A percentile compares a stretch with the other conserved stretches of the same genome.
phyloP scores from a whole-genome alignment of 2,888 invertebrate species.

The Drosophila koepferae region DNA sequence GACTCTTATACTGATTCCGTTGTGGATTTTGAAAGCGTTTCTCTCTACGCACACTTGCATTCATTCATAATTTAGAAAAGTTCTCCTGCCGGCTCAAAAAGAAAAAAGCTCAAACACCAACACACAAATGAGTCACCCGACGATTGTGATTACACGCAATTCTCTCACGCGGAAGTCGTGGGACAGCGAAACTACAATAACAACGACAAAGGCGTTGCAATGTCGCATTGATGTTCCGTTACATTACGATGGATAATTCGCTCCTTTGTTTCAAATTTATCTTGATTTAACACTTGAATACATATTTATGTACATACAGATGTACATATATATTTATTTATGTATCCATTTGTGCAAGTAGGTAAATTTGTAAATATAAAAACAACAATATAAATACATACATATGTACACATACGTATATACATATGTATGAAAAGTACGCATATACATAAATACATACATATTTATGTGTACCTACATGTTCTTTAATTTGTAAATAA shows the following conservation, averaged over 20 bases:
- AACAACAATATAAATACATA: neutral
- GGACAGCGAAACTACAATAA: constrained; percentile 26
- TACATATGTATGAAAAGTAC: neutral
- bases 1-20: neutral
- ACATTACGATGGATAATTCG: constrained; percentile 52
- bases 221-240: constrained; percentile 61
- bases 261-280: constrained; percentile 62
- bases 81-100: constrained; percentile 42
- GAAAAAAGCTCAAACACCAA: constrained; percentile 49
- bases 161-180: constrained; percentile 67
- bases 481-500: neutral
- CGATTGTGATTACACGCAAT: constrained; percentile 51
- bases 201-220: constrained; percentile 29
- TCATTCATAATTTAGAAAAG: constrained; percentile 65
- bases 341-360: neutral
- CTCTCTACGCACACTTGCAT: constrained; percentile 21
- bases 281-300: constrained; percentile 7
- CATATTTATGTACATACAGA: neutral
- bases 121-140: constrained; percentile 17
- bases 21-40: neutral
- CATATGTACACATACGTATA: neutral
- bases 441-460: no score
- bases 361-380: no score
- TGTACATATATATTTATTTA: neutral
- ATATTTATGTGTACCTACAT: no score